phyloP scores from a whole-genome alignment of 2,797 vertebrate genomes.

The Acropternis orthonyx region DNA sequence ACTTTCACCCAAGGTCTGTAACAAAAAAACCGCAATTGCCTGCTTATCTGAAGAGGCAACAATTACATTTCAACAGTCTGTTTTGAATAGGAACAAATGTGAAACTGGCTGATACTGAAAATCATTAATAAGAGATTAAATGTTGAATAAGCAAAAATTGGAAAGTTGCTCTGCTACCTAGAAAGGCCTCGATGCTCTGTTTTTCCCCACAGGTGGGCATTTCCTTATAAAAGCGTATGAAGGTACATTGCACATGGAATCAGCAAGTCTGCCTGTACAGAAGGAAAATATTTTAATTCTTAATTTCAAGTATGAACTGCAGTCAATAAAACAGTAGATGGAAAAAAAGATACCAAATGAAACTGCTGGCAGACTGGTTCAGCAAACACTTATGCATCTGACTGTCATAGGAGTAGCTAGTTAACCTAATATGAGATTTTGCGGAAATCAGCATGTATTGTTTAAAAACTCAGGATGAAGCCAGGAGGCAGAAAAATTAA shows the following conservation, averaged over 20 bases:
- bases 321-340: neutral
- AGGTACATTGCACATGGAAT: neutral
- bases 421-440: neutral
- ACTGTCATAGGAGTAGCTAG: neutral
- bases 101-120: neutral
- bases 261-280: neutral
- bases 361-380: neutral
- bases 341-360: neutral
- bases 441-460: neutral
- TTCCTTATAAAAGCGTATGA: neutral
- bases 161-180: neutral
- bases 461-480: neutral
- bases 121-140: neutral
- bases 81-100: neutral
- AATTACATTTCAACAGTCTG: neutral
- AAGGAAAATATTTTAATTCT: neutral
- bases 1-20: neutral
- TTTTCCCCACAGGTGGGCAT: neutral
- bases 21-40: accelerated
- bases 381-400: neutral
- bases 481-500: neutral
- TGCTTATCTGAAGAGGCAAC: neutral
- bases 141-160: neutral
- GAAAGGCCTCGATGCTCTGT: neutral
- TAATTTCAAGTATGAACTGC: neutral